Percentiles rank a stretch among this genome's conserved stretches.
Conservation (phyloP, 2,797 vertebrate species). For the Cichlasoma orientale region DNA sequence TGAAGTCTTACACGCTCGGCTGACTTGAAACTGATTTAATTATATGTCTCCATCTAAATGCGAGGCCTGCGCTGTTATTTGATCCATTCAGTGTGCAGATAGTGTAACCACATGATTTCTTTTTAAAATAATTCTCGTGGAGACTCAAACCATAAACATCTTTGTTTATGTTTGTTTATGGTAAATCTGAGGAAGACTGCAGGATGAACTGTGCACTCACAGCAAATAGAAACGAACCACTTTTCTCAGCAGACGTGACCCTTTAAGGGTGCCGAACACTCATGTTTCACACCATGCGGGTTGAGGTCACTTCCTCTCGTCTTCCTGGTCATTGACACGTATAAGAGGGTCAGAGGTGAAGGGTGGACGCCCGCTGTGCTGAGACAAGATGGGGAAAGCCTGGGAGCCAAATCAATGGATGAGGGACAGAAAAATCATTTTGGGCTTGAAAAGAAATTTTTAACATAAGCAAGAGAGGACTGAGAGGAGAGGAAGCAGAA, state of each 20-base stretch:
- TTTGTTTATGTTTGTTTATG: no score
- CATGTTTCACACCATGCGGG: background rate
- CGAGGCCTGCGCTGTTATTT: background rate
- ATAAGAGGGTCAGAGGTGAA: background rate
- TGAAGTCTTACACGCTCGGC: no score
- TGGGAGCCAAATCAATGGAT: background rate
- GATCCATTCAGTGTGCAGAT: no score
- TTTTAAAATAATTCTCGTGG: background rate
- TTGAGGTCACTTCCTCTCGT: slow-evolving; percentile 11
- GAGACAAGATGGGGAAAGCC: background rate
- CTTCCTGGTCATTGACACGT: background rate
- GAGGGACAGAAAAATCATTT: background rate
- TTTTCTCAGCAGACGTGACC: background rate
- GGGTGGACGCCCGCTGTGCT: background rate
- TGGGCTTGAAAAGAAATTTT: background rate
- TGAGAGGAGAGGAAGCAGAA: background rate
- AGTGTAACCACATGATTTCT: background rate
- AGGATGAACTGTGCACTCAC: fast-evolving
- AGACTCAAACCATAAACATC: fast-evolving
- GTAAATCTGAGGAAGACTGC: background rate
- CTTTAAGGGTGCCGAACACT: background rate
- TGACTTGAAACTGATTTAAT: background rate
- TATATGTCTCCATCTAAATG: background rate
- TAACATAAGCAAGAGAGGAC: background rate
- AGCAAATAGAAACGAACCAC: background rate